Evolutionary conservation across 2,888 invertebrate species (phyloP).

Genomic region (Mellilla xanthometata): DNA sequence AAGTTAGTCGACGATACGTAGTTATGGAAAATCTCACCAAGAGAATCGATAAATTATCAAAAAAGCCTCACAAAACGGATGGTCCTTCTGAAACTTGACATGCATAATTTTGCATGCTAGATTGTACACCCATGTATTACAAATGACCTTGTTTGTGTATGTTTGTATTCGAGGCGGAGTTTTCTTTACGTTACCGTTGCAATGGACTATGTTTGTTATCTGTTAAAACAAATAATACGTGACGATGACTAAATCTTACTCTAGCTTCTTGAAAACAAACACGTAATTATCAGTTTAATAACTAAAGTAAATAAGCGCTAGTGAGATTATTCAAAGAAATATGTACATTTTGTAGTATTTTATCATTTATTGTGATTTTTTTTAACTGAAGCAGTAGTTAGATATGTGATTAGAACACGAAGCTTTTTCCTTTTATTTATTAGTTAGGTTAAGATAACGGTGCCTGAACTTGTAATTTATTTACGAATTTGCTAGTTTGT

Average conservation of each 20-base stretch:
- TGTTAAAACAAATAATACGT: constrained; percentile 16
- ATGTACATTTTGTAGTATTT: constrained; percentile 26
- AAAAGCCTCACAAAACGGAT: too few relatives aligned
- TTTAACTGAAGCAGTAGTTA: too few relatives aligned
- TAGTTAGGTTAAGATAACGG: constrained; percentile 69
- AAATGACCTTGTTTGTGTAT: too few relatives aligned
- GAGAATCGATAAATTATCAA: too few relatives aligned
- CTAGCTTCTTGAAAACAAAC: constrained; percentile 14
- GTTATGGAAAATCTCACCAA: too few relatives aligned
- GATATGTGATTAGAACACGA: constrained; percentile 9
- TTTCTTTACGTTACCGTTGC: not conserved
- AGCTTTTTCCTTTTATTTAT: constrained; percentile 23
- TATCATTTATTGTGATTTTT: not conserved
- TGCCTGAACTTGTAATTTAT: constrained; percentile 60
- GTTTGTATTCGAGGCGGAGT: too few relatives aligned
- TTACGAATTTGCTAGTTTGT: constrained; percentile 21
- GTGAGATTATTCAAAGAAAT: constrained; percentile 39
- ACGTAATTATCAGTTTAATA: constrained; percentile 27
- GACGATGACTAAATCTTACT: constrained; percentile 7
- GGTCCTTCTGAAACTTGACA: too few relatives aligned
- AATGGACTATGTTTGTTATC: constrained; percentile 10
- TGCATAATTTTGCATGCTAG: too few relatives aligned
- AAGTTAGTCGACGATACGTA: too few relatives aligned
- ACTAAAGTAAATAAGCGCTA: constrained; percentile 36
- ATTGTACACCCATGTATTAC: too few relatives aligned